Percentiles rank a stretch among this genome's conserved stretches.
These are phyloP conservation scores for Saccostrea echinata DNA, from an alignment of 1,140 invertebrate genomes.

Conservation along the genomic window DNA sequence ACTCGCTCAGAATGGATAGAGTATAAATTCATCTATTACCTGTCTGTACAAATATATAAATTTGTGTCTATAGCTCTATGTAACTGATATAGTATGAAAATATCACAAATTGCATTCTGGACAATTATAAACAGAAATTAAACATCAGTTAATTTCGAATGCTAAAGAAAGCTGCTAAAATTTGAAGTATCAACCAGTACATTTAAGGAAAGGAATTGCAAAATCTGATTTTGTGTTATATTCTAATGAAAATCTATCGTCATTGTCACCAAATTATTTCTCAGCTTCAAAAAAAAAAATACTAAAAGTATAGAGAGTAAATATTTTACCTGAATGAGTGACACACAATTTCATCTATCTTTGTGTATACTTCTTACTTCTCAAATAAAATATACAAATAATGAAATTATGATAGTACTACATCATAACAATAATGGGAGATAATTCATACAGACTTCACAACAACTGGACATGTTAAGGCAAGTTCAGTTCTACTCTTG, in stretches of 20 bases:
- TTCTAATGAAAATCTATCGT: too few species aligned
- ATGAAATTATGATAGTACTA: background rate
- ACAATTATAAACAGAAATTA: background rate
- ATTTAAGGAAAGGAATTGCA: background rate
- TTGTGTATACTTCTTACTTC: constrained; percentile 4
- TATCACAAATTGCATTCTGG: constrained; percentile 31
- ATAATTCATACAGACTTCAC: constrained; percentile 16
- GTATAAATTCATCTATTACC: background rate
- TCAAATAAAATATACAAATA: background rate
- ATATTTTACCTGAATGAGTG: background rate
- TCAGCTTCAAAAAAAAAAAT: background rate
- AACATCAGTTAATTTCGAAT: background rate
- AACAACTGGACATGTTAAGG: constrained; percentile 34
- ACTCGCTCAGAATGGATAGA: background rate
- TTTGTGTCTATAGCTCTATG: constrained; percentile 6
- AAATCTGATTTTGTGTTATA: background rate
- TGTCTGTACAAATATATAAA: constrained; percentile 30
- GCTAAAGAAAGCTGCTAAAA: background rate
- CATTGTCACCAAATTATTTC: background rate
- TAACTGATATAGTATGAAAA: constrained; percentile 20
- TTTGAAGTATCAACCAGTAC: background rate
- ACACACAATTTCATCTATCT: background rate
- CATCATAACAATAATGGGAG: constrained; percentile 1
- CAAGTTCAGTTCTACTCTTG: constrained; percentile 2
- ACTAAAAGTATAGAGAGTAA: background rate